Conservation (phyloP, 2,113 vertebrate genomes). For the Pomatorhinus ruficollis region DNA sequence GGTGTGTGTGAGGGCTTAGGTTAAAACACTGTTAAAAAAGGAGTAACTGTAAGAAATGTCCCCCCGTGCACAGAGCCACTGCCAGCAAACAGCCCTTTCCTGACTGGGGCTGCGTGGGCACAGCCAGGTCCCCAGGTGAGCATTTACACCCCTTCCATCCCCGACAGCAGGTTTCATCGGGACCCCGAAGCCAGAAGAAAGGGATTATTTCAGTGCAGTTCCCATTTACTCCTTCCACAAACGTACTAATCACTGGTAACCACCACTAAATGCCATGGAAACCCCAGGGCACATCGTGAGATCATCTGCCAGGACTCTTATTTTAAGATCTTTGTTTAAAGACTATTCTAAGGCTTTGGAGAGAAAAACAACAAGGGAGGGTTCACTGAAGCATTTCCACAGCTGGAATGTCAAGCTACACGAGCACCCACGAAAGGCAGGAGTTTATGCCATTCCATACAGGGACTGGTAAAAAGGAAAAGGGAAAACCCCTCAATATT, state of each 20-base stretch:
- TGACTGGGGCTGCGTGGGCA: background rate
- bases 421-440: background rate
- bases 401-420: background rate
- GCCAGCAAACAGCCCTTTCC: background rate
- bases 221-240: background rate
- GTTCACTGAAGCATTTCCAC: background rate
- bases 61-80: accelerated
- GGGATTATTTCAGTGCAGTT: background rate
- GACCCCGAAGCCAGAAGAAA: background rate
- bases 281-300: background rate
- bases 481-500: accelerated
- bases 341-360: background rate
- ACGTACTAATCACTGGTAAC: background rate
- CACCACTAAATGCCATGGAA: background rate
- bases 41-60: background rate
- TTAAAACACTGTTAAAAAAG: background rate
- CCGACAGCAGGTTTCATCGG: background rate
- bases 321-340: background rate
- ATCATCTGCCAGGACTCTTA: background rate
- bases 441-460: background rate
- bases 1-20: accelerated
- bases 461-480: background rate
- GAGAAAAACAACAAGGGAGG: background rate
- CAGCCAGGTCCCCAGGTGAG: background rate
- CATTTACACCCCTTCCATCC: background rate